These are phyloP conservation scores for Tetranychus truncatus DNA, from an alignment of 2,888 invertebrate species.

Conservation along the genomic window DNA sequence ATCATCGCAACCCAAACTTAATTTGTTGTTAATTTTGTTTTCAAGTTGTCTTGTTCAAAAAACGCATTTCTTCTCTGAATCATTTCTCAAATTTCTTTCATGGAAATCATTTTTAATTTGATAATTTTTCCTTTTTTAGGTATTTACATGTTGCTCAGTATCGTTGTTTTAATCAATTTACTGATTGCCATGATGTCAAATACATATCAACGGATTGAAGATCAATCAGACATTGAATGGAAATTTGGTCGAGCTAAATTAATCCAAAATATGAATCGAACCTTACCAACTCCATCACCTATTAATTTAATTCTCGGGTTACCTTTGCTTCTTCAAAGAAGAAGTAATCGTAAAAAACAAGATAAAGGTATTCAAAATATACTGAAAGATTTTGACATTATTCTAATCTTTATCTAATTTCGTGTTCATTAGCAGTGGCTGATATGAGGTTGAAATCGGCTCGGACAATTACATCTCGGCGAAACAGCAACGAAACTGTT, in stretches of 20 bases:
- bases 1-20: not conserved
- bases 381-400: too few species aligned
- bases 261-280: conserved; percentile 92
- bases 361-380: too few species aligned
- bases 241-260: conserved; percentile 96
- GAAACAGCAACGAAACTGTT: not conserved
- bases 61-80: too few species aligned
- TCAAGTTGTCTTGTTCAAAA: too few species aligned
- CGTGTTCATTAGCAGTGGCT: not conserved
- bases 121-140: not conserved
- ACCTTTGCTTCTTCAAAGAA: conserved; percentile 13
- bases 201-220: conserved; percentile 97
- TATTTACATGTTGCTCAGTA: conserved; percentile 89
- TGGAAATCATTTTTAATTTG: not conserved
- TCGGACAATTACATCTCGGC: not conserved
- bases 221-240: conserved; percentile 99
- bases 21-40: not conserved
- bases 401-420: too few species aligned
- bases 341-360: not conserved
- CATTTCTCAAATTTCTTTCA: too few species aligned
- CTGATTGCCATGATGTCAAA: conserved; percentile 99
- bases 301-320: conserved; percentile 56
- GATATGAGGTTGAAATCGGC: not conserved
- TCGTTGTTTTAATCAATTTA: conserved; percentile 92
- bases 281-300: conserved; percentile 90